Conservation (phyloP, 2,888 invertebrate species). For the Xestia xanthographa region DNA sequence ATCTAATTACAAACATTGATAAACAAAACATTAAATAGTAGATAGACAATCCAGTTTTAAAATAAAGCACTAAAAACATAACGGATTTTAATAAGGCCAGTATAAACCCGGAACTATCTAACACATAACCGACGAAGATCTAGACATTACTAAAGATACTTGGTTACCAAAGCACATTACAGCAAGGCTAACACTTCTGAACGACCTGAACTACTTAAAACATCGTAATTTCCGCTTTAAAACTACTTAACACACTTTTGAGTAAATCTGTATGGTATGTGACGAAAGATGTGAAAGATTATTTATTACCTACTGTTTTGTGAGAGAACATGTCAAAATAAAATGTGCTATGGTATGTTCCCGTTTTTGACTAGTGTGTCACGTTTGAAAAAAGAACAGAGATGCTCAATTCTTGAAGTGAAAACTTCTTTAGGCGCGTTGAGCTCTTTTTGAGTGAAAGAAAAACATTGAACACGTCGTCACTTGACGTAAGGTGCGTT, state of each 20-base stretch:
- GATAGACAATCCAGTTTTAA: neutral
- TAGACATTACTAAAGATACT: neutral
- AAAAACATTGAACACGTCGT: too few species aligned
- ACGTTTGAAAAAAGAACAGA: slow-evolving; percentile 11
- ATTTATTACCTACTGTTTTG: slow-evolving; percentile 26
- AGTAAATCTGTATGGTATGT: slow-evolving; percentile 31
- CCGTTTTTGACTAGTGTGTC: slow-evolving; percentile 48
- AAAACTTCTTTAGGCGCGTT: too few species aligned
- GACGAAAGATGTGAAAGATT: slow-evolving; percentile 45
- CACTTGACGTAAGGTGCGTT: too few species aligned
- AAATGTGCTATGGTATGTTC: slow-evolving; percentile 61
- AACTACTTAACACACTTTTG: slow-evolving; percentile 45
- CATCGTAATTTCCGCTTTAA: slow-evolving; percentile 35
- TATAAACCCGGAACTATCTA: slow-evolving; percentile 5
- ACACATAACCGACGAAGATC: slow-evolving; percentile 3
- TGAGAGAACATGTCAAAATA: slow-evolving; percentile 55
- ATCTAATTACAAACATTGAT: neutral
- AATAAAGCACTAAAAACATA: neutral
- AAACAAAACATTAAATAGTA: neutral
- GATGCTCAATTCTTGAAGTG: neutral
- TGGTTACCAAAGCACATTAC: slow-evolving; percentile 7
- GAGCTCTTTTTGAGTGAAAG: too few species aligned
- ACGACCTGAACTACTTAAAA: slow-evolving; percentile 47
- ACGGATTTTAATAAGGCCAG: neutral
- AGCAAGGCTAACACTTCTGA: slow-evolving; percentile 30